Base-by-base conservation (phyloP, 2,113 vertebrate species). In the Paramisgurnus dabryanus region DNA sequence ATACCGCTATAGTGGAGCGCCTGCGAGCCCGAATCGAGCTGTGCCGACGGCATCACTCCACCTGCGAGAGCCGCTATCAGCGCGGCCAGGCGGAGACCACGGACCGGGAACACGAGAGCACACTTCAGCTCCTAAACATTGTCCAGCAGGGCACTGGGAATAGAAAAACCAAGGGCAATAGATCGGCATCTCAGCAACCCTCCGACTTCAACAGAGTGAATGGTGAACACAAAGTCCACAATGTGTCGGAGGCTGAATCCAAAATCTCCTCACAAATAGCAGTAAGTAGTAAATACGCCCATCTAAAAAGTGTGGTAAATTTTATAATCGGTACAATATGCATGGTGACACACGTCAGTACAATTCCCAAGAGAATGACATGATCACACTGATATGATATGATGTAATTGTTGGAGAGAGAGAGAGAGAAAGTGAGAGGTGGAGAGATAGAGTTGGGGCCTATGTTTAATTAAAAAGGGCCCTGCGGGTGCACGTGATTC, bases 1-100 rank as follows among this genome's bases (percentile, higher is more conserved):
- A 97, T 92, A 96, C 94, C 84, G 96, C 96, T 79, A 97, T 98
- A 40, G 97, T 98, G 88, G 96, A 98, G 90, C 95, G 97, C 74
- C 85, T 98, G 63, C 94, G 97, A 81, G 96, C 96, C 83, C 95
- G 97, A 60, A 97, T 98, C 18, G 97, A 96, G 85, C 90, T 95
- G 66, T 98, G 96, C 90, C 92, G 97, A 84, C 92, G 95, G 85
- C 97, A 98, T 88, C 97, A 98, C 92, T 93, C 95, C 83, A 96
- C 93, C 91, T 98, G 97, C 66, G 95, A 96, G 89, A 95, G 92
- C 82, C 95, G 96, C 87, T 97, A 98, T 80, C 94, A 94, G 86
- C 92, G 95, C 6, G 94, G 95, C 7, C 90, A 95, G 83, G 95
- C 93, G 0, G 96, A 97, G 89, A 96, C 80, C 87, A 93, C 94